These are phyloP conservation scores for Philypnodon macrostomus DNA, from an alignment of 2,797 vertebrate genomes.

Conservation along the genomic window DNA sequence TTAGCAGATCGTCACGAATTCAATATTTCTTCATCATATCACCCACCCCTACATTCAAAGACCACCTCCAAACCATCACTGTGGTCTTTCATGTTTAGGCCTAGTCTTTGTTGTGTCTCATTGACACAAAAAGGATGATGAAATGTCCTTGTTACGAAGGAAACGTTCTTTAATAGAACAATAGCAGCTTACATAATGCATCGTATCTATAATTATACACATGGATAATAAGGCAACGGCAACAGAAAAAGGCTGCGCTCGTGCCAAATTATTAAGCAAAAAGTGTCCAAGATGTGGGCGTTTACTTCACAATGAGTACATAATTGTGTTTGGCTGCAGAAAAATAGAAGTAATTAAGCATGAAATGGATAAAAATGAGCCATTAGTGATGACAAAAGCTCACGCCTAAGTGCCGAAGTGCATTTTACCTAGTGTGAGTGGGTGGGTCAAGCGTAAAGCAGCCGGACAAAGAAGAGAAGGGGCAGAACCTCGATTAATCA, in stretches of 20 bases:
- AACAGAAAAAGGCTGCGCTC: slow-evolving; percentile 13
- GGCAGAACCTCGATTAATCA: slow-evolving; percentile 21
- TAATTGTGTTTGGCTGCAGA: slow-evolving; percentile 33
- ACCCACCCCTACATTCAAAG: no score
- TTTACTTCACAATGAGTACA: slow-evolving; percentile 3
- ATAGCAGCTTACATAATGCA: slow-evolving; percentile 36
- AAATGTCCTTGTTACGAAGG: slow-evolving; percentile 46
- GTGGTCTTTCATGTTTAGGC: slow-evolving; percentile 42
- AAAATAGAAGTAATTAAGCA: slow-evolving; percentile 35
- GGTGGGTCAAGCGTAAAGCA: slow-evolving; percentile 19
- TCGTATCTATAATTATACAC: slow-evolving; percentile 43
- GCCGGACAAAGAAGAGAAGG: not conserved
- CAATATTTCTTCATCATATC: no score
- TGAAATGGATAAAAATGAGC: slow-evolving; percentile 44
- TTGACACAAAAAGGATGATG: no score
- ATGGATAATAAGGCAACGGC: slow-evolving; percentile 32
- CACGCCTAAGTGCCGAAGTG: slow-evolving; percentile 8
- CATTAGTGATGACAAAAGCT: slow-evolving; percentile 29
- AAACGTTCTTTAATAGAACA: slow-evolving; percentile 51
- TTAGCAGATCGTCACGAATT: no score
- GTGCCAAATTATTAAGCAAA: slow-evolving; percentile 13
- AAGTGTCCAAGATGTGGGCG: slow-evolving; percentile 10
- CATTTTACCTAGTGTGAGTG: slow-evolving; percentile 14
- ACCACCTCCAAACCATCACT: no score
- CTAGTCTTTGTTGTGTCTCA: no score